Evolutionary conservation across 2,797 vertebrate genomes (phyloP).

Genomic region (Furcifer pardalis): DNA sequence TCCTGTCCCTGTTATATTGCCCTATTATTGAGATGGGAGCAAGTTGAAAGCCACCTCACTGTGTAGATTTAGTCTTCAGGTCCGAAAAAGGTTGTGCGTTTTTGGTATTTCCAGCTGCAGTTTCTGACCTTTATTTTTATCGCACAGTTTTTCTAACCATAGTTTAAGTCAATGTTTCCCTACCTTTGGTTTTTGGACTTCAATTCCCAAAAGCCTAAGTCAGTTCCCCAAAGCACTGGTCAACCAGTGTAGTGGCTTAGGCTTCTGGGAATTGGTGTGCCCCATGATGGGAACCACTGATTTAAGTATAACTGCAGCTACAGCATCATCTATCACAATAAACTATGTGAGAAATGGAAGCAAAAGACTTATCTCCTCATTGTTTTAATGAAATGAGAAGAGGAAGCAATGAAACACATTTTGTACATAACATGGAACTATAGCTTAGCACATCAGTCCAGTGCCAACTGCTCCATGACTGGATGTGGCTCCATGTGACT

Average conservation of each 20-base stretch:
- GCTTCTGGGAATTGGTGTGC: no score
- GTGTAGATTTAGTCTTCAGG: not conserved
- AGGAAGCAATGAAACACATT: not conserved
- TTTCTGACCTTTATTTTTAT: not conserved
- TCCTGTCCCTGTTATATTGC: not conserved
- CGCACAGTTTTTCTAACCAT: no score
- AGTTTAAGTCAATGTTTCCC: no score
- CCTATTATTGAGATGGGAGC: not conserved
- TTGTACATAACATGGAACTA: not conserved
- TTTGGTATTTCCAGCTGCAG: not conserved
- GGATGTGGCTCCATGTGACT: no score
- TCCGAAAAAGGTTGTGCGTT: not conserved
- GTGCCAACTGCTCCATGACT: not conserved
- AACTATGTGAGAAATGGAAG: not conserved
- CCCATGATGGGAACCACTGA: no score
- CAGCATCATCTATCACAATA: not conserved
- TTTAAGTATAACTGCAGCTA: no score
- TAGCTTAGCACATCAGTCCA: not conserved
- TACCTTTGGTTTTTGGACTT: no score
- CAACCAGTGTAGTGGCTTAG: no score
- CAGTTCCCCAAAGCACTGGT: no score
- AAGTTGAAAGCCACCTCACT: not conserved
- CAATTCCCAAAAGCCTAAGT: no score
- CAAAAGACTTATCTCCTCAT: not conserved
- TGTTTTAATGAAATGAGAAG: not conserved